Base-by-base conservation (phyloP, 2,888 invertebrate genomes). In the Muschampia plurimacula region DNA sequence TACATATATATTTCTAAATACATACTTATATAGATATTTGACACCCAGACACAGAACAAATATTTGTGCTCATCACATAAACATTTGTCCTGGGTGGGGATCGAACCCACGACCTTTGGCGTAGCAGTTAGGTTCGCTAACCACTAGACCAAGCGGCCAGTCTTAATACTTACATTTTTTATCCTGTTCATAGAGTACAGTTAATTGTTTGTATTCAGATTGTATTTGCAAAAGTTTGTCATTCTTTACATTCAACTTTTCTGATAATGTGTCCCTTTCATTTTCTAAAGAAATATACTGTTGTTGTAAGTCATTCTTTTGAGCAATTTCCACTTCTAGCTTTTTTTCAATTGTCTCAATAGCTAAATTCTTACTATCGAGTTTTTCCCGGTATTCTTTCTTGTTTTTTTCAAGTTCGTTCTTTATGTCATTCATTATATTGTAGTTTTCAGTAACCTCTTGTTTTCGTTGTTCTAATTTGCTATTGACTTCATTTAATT, bases 401-500 rank as follows among this genome's bases (percentile, higher is more conserved):
- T 13, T 59, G 32, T 32, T 59, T 12, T 59, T 13, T 59, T 59
- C 59, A 59, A 59, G 32, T 59, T 59, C 59, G 6, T 32, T 13
- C 12, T 59, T 32, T 32, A 59, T 32, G 12, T 59, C 7, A 13
- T 13, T 32, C 7, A 59, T 59, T 59, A 7, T 28, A 13, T 59
- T 59, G 13, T 59, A 13, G 6, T 59, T 59, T 13, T 59, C 59
- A 32, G 7, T 2, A 32, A 70, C 32, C 12, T 64, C 49, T 64
- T 15, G 28, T 52, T 52, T 57, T 63, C 62, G 59, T 22, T 52
- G 67, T 39, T 69, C 32, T 10, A 62, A n/a, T 39, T 62, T 62
- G 1, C 9, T 10, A 39, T 62, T 62, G 15, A 39, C 39, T 62
- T n/a, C 62, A 36, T 15, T 39, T 62, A 62, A 62, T n/a, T 36